phyloP scores from a whole-genome alignment of 1,140 invertebrate genomes.

The fruit fly (Drosophila melanogaster) region Release_6_plus_ISO1_MT NC_004354.4:18305501-18306000 shows the following conservation, averaged over 20 bases:
- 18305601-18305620: constrained; percentile 14
- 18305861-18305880: background rate
- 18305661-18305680: background rate
- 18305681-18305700: constrained; percentile 31
- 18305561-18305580: constrained; percentile 46
- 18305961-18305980: constrained; percentile 69
- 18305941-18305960: constrained; percentile 62
- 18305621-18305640: constrained; percentile 6
- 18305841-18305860: background rate
- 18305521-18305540: constrained; percentile 47
- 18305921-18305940: constrained; percentile 5
- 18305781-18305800: constrained; percentile 74
- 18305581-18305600: constrained; percentile 53
- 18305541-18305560: constrained; percentile 77
- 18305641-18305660: background rate
- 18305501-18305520: constrained; percentile 15
- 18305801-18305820: constrained; percentile 36
- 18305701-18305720: background rate
- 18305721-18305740: no score
- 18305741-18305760: constrained; percentile 4
- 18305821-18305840: no score
- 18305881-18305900: constrained; percentile 14
- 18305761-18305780: constrained; percentile 44
- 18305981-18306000: constrained; percentile 42
- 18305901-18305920: constrained; percentile 12